A percentile compares a stretch with the other conserved stretches of the same genome.
These are phyloP conservation scores for Bufotes viridis DNA, from an alignment of 2,797 vertebrate species.

Conservation along the genomic window DNA sequence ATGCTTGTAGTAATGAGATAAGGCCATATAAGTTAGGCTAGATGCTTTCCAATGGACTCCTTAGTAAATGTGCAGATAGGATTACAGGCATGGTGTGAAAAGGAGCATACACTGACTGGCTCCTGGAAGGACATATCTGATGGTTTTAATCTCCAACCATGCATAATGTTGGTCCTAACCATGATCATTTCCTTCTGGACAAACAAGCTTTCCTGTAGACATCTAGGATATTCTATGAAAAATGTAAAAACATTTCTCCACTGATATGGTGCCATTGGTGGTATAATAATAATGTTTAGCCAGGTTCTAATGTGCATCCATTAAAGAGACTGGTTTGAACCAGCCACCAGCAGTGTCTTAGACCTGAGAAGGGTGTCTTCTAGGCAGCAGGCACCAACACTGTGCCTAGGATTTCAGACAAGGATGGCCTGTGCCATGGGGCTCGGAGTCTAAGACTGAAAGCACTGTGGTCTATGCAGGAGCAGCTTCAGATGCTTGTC, in stretches of 20 bases:
- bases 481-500: slow-evolving; percentile 47
- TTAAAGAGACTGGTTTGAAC: too few species aligned
- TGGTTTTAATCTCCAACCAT: neutral
- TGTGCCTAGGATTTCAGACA: neutral
- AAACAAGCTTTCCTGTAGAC: neutral
- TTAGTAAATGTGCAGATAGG: neutral
- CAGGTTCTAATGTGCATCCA: too few species aligned
- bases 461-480: neutral
- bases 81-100: neutral
- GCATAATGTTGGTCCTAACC: neutral
- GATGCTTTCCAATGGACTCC: slow-evolving; percentile 2
- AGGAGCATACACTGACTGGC: neutral
- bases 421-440: neutral
- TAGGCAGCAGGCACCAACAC: neutral
- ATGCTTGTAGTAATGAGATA: slow-evolving; percentile 48
- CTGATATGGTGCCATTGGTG: neutral
- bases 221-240: neutral
- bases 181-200: neutral
- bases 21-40: slow-evolving; percentile 23
- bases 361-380: neutral
- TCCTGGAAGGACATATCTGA: neutral
- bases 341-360: neutral
- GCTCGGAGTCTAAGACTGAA: too few species aligned
- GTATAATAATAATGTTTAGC: too few species aligned
- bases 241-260: neutral